Percentiles rank a stretch among this genome's conserved stretches.
Conservation (phyloP, 2,888 invertebrate genomes). For the Drosophila limbata region DNA sequence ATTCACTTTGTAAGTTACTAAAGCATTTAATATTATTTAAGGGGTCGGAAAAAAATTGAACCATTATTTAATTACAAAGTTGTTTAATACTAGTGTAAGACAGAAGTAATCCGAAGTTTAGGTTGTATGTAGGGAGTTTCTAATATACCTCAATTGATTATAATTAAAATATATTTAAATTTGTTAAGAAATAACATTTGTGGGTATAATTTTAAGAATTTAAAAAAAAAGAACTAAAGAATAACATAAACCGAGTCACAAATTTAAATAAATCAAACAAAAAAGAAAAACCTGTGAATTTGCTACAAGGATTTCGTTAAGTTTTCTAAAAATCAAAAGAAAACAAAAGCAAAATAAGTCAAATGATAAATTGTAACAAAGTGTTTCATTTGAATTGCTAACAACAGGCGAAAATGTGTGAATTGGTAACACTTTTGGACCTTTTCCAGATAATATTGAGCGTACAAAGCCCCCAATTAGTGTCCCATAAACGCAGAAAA, state of each 20-base stretch:
- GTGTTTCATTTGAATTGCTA: conserved; percentile 39
- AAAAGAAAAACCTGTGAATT: too few species aligned
- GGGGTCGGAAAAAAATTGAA: neutral
- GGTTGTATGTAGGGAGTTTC: too few species aligned
- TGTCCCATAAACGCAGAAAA: conserved; percentile 39
- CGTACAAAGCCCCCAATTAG: conserved; percentile 76
- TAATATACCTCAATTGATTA: too few species aligned
- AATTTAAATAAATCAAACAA: neutral
- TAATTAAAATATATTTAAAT: too few species aligned
- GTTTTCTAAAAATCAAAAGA: neutral
- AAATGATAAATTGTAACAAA: conserved; percentile 17
- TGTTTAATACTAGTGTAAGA: neutral
- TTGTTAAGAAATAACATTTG: too few species aligned
- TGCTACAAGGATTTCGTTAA: neutral
- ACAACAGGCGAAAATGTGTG: conserved; percentile 51
- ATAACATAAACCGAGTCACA: neutral
- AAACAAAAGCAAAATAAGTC: neutral
- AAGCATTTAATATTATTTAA: neutral
- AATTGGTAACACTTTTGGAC: conserved; percentile 29
- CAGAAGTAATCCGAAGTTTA: too few species aligned
- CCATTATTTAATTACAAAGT: neutral
- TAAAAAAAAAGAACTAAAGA: neutral
- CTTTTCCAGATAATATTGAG: conserved; percentile 60
- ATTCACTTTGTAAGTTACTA: conserved; percentile 13
- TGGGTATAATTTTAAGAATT: too few species aligned